These are phyloP conservation scores for Taenaris catops DNA, from an alignment of 2,888 invertebrate genomes.

Conservation along the genomic window DNA sequence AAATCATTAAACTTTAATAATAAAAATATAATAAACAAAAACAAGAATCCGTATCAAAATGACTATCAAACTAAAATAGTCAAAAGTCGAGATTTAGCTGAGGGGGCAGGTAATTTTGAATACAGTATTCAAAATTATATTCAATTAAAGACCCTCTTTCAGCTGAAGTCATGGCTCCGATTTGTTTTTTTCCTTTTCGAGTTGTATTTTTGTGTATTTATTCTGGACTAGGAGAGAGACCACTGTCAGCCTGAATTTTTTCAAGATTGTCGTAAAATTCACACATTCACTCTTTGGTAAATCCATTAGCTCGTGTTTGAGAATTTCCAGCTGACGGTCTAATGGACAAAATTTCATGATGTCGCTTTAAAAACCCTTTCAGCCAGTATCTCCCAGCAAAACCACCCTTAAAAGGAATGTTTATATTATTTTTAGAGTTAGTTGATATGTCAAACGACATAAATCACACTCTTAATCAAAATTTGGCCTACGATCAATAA, in stretches of 20 bases:
- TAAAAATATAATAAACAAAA: too few relatives aligned
- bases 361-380: conserved; percentile 19
- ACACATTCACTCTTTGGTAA: conserved; percentile 22
- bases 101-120: too few relatives aligned
- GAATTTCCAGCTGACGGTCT: conserved; percentile 23
- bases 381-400: conserved; percentile 22
- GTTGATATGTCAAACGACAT: conserved; percentile 16
- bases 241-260: conserved; percentile 3
- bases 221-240: background rate
- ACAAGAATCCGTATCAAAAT: too few relatives aligned
- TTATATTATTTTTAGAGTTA: conserved; percentile 17
- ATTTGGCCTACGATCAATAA: background rate
- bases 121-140: too few relatives aligned
- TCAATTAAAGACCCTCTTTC: conserved; percentile 18
- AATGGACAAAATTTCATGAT: conserved; percentile 13
- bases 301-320: conserved; percentile 19
- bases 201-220: conserved; percentile 15
- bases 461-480: conserved; percentile 14
- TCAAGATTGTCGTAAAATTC: conserved; percentile 19
- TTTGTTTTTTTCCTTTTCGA: conserved; percentile 18
- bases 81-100: too few relatives aligned
- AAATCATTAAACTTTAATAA: too few relatives aligned
- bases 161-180: conserved; percentile 18
- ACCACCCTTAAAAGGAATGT: conserved; percentile 13
- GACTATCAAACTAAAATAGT: too few relatives aligned